Evolutionary conservation across 1,140 invertebrate species (phyloP).

Genomic region (Drosophila sp.): DNA sequence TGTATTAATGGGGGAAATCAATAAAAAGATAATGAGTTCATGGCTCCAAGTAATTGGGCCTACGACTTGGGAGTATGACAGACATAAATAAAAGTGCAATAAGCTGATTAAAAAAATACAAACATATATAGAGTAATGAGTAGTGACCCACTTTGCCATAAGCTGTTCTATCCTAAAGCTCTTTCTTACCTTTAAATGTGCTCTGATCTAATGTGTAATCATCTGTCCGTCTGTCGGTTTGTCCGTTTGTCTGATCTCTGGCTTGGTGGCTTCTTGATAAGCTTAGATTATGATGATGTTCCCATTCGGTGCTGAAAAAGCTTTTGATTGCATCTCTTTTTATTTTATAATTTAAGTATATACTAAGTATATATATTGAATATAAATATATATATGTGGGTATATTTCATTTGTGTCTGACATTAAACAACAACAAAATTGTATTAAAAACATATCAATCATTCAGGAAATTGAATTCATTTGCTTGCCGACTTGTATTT

Average conservation of each 20-base stretch:
- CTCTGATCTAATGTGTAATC: background rate
- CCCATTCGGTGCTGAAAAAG: slow-evolving; percentile 41
- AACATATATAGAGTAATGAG: background rate
- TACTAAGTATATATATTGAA: slow-evolving; percentile 3
- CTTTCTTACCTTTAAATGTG: background rate
- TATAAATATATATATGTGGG: background rate
- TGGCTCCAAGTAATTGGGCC: slow-evolving; percentile 48
- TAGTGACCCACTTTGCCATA: slow-evolving; percentile 29
- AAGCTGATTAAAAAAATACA: slow-evolving; percentile 45
- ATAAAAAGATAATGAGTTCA: slow-evolving; percentile 46
- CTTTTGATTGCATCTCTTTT: slow-evolving; percentile 22
- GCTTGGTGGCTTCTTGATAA: slow-evolving; percentile 34
- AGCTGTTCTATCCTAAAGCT: slow-evolving; percentile 13
- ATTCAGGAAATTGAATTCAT: slow-evolving; percentile 42
- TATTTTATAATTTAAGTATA: background rate
- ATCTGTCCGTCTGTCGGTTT: slow-evolving; percentile 1
- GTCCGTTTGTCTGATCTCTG: slow-evolving; percentile 22
- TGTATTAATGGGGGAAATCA: slow-evolving; percentile 33
- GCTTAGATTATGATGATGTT: slow-evolving; percentile 21
- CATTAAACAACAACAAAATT: slow-evolving; percentile 33
- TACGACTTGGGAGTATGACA: slow-evolving; percentile 44
- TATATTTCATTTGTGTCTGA: slow-evolving; percentile 21
- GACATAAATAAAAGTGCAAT: slow-evolving; percentile 44
- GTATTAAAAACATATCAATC: slow-evolving; percentile 37
- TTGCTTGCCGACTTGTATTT: slow-evolving; percentile 27